These are phyloP conservation scores for Rhynchotus rufescens DNA, from an alignment of 2,797 vertebrate genomes.

Conservation along the genomic window DNA sequence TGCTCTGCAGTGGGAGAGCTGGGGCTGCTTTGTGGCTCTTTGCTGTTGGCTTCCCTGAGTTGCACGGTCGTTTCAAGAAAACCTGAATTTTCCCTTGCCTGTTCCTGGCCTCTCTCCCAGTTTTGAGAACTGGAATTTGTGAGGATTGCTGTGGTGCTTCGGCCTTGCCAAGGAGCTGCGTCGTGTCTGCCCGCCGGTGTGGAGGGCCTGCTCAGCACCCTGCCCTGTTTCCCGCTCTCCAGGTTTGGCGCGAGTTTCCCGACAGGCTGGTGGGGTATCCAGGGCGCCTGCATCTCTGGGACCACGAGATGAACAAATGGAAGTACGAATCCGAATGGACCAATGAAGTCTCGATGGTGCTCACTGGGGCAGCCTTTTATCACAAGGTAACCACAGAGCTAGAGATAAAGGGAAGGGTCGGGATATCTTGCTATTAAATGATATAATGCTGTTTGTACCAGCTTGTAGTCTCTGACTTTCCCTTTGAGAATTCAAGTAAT, in stretches of 20 bases:
- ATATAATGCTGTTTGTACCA: not conserved
- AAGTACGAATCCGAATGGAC: constrained; percentile 99
- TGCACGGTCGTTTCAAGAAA: not conserved
- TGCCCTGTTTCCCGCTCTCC: not conserved
- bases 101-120: not conserved
- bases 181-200: not conserved
- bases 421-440: not conserved
- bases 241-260: constrained; percentile 99
- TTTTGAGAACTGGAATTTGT: not conserved
- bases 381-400: constrained; percentile 88
- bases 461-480: not conserved
- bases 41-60: not conserved
- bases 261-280: constrained; percentile 97
- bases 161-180: not conserved
- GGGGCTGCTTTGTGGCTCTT: not conserved
- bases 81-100: not conserved
- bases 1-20: not conserved
- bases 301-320: constrained; percentile 99
- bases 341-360: constrained; percentile 99
- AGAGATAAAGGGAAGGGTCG: too few species aligned
- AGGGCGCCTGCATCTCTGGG: constrained; percentile 96
- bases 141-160: not conserved
- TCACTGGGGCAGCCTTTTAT: constrained; percentile 98
- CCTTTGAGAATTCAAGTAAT: not conserved
- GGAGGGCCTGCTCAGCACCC: not conserved